These are phyloP conservation scores for Ceratina australensis DNA, from an alignment of 1,140 invertebrate species.

Conservation along the genomic window DNA sequence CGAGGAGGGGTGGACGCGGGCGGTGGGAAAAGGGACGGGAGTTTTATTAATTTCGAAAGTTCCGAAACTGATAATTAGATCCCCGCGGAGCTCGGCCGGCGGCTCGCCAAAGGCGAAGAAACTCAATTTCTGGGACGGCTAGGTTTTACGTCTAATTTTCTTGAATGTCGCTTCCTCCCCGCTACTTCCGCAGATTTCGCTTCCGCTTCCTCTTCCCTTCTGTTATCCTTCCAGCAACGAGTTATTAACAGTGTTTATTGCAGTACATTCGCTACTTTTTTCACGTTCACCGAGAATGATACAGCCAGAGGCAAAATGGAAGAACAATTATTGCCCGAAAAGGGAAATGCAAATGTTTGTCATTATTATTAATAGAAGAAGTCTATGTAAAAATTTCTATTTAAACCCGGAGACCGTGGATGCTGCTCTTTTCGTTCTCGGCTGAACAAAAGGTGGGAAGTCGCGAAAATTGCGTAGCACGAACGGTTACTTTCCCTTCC, in stretches of 20 bases:
- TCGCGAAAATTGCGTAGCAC: conserved; percentile 18
- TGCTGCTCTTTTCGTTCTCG: neutral
- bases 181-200: conserved; percentile 1
- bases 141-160: conserved; percentile 43
- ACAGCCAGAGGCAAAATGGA: no score
- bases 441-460: no score
- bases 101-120: conserved; percentile 56
- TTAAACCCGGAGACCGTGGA: neutral
- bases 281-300: no score
- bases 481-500: conserved; percentile 27
- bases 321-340: no score
- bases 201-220: neutral
- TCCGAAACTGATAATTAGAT: conserved; percentile 77
- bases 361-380: no score
- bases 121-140: conserved; percentile 60
- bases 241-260: no score
- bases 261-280: no score
- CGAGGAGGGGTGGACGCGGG: conserved; percentile 30
- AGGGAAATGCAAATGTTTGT: no score
- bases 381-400: no score
- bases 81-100: conserved; percentile 53
- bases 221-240: neutral
- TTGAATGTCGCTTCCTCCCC: conserved; percentile 35
- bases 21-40: conserved; percentile 42
- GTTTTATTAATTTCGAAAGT: conserved; percentile 78